A percentile compares a stretch with the other conserved stretches of the same genome.
These are phyloP conservation scores for Nipponia nippon DNA, from an alignment of 2,113 vertebrate genomes.

Conservation along the genomic window DNA sequence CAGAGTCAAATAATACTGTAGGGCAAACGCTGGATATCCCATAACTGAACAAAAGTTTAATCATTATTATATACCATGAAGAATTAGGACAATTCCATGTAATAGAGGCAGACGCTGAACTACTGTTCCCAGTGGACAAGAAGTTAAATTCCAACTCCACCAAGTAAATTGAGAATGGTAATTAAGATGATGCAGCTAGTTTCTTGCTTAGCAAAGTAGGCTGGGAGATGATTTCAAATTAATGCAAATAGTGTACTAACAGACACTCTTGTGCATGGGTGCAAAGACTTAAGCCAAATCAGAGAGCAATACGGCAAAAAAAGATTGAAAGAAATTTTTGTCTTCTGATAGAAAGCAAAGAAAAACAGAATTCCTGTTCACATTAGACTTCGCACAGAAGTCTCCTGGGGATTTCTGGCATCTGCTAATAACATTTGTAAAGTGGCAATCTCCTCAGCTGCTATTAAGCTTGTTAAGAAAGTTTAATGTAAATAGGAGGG, in stretches of 20 bases:
- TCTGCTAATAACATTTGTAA: neutral
- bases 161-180: neutral
- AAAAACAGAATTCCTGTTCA: neutral
- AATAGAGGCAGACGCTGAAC: neutral
- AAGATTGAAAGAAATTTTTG: neutral
- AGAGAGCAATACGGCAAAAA: neutral
- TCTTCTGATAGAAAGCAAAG: neutral
- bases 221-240: neutral
- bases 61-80: neutral
- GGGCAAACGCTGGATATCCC: neutral
- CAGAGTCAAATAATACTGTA: neutral
- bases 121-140: neutral
- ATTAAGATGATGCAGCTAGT: neutral
- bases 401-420: neutral
- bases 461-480: neutral
- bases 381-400: neutral
- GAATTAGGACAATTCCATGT: neutral
- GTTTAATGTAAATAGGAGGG: neutral
- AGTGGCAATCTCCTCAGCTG: neutral
- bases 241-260: neutral
- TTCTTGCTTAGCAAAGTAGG: constrained; percentile 8
- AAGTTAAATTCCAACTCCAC: constrained; percentile 1
- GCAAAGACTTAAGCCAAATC: neutral
- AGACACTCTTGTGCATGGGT: neutral
- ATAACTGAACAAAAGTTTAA: neutral